Evolutionary conservation across 2,113 vertebrate species (phyloP).

Genomic region (Tachycineta bicolor): DNA sequence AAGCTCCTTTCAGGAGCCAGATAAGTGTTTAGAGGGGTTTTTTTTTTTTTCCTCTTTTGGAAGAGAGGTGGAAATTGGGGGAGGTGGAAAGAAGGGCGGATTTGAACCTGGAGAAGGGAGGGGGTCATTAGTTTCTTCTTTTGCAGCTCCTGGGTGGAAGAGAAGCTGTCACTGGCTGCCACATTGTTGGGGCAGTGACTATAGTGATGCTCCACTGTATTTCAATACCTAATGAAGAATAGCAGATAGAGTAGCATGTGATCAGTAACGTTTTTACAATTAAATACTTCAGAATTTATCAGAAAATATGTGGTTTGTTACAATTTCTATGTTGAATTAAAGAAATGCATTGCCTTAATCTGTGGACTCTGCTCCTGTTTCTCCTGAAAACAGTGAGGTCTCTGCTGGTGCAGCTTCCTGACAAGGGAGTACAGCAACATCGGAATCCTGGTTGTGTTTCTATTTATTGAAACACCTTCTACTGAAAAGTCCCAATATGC

Average conservation of each 20-base stretch:
- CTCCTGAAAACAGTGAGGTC: not conserved
- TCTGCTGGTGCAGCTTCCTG: not conserved
- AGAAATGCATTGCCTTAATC: slow-evolving; percentile 48
- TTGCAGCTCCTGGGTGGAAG: not conserved
- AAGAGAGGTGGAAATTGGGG: not conserved
- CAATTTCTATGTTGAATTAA: slow-evolving; percentile 4
- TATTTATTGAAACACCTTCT: slow-evolving; percentile 3
- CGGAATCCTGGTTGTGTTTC: not conserved
- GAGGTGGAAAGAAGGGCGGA: not conserved
- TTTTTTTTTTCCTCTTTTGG: not conserved
- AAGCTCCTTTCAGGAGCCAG: slow-evolving; percentile 8
- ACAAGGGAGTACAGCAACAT: not conserved
- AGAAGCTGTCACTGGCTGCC: not conserved
- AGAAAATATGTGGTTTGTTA: not conserved
- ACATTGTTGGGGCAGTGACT: not conserved
- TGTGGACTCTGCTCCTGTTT: not conserved
- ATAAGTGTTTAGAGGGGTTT: not conserved
- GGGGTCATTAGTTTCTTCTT: not conserved
- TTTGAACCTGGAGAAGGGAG: not conserved
- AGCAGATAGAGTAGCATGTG: not conserved
- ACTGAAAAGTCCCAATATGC: not conserved
- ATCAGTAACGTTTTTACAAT: slow-evolving; percentile 4
- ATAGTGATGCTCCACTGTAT: slow-evolving; percentile 46
- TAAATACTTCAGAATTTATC: slow-evolving; percentile 14
- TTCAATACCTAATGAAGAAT: slow-evolving; percentile 15